These are phyloP conservation scores for Haemorhous mexicanus DNA, from an alignment of 2,113 vertebrate genomes.

Conservation along the genomic window DNA sequence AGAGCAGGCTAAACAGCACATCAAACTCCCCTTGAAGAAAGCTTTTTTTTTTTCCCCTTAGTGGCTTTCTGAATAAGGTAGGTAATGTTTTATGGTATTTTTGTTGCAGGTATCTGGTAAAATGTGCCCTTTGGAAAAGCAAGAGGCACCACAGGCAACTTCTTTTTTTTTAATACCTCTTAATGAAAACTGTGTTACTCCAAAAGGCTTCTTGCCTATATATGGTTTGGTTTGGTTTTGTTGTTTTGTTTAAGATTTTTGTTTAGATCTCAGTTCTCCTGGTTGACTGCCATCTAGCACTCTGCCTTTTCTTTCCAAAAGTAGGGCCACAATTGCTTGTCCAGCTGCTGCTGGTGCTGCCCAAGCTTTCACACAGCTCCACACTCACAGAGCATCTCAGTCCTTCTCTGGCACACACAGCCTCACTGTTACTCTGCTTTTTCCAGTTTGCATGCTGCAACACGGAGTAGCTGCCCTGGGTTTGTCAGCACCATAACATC, in stretches of 20 bases:
- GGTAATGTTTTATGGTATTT: neutral
- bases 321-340: conserved; percentile 1
- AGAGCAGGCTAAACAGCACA: conserved; percentile 63
- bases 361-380: neutral
- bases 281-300: conserved; percentile 46
- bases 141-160: neutral
- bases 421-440: neutral
- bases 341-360: conserved; percentile 24
- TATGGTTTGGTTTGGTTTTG: neutral
- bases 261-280: conserved; percentile 18
- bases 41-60: neutral
- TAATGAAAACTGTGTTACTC: neutral
- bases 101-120: neutral
- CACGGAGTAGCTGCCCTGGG: neutral
- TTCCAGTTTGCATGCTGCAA: neutral
- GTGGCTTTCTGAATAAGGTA: neutral
- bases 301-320: conserved; percentile 50
- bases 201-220: neutral
- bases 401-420: neutral
- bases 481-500: neutral
- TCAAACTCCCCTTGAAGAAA: conserved; percentile 51
- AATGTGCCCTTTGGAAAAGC: neutral
- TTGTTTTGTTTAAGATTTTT: neutral
- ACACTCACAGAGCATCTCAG: neutral
- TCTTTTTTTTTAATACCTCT: neutral